Evolutionary conservation across 92 coral and sea anemone species (phyloP), one percentile per base, ranked within the genome.

Genomic region (Epizoanthus stellaris): DNA sequence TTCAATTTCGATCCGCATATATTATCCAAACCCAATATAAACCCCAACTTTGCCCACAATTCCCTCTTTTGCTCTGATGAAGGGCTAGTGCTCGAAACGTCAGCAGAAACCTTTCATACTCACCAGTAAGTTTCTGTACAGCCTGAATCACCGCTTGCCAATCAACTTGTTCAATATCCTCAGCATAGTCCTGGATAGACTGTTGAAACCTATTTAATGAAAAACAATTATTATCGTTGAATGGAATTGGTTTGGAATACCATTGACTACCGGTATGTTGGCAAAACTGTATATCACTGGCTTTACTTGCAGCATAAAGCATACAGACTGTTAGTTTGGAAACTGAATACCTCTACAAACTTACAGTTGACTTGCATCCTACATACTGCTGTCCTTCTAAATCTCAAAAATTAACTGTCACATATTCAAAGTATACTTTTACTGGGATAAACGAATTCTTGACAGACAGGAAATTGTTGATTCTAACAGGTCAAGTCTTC

Each of bases 91-190:
- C 34, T 30, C 34, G 34, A 30, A 30, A 30, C 34, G 1, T 30
- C 34, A 30, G 34, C 34, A 30, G 34, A 30, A 30, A 30, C 34
- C 34, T 30, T 30, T 30, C 34, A 30, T 68, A 75, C 80, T 54
- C 38, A 75, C 80, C 80, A 23, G 65, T 34, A 19, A 57, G 61
- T 57, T 54, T 34, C 25, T 75, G 65, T 4, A 75, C 66, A 30
- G 80, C 80, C 39, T 75, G 21, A 54, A 75, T 75, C 47, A 75
- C 65, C 4, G 1, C 11, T 11, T 75, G 21, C 80, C 80, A 75
- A 21, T 75, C 66, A 57, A 75, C 40, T 56, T 54, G 80, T 57
- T 75, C 65, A 54, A 52, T 39, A 54, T 12, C 63, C 17, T 54
- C 80, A 56, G 65, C 21, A 54, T 20, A 23, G 30, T 73, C 79